Evolutionary conservation across 1,140 invertebrate genomes (phyloP).

Genomic region (Drosophila tristis): DNA sequence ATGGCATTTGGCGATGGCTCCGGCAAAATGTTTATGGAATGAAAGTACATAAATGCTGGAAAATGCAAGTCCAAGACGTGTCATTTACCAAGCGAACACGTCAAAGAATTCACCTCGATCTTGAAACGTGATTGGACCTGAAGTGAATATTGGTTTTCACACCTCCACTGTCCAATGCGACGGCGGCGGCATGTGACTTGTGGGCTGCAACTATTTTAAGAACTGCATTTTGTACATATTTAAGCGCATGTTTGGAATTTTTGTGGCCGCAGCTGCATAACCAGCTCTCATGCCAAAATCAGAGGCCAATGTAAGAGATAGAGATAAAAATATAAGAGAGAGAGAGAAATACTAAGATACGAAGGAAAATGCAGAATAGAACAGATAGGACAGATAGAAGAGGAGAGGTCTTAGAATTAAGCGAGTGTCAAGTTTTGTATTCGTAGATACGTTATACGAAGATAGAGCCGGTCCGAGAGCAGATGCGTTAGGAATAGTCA

Average conservation of each 20-base stretch:
- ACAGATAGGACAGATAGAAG: background rate
- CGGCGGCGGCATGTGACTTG: constrained; percentile 15
- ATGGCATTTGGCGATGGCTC: constrained; percentile 60
- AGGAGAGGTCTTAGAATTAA: background rate
- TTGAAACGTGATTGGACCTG: constrained; percentile 76
- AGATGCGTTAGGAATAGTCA: constrained; percentile 25
- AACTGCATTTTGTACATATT: constrained; percentile 59
- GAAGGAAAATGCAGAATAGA: background rate
- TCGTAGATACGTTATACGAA: background rate
- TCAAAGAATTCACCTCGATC: constrained; percentile 80
- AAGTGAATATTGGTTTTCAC: constrained; percentile 5
- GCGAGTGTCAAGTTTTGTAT: too few species aligned
- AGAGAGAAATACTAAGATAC: too few species aligned
- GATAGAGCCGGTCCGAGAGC: constrained; percentile 4
- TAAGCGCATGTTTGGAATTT: constrained; percentile 56
- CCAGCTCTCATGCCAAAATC: constrained; percentile 15
- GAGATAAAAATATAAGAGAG: background rate
- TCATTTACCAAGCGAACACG: constrained; percentile 44
- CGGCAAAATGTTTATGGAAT: constrained; percentile 26
- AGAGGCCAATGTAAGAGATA: constrained; percentile 3
- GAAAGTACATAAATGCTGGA: constrained; percentile 11
- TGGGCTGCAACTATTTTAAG: constrained; percentile 55
- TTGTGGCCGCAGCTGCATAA: constrained; percentile 44
- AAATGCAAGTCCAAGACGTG: constrained; percentile 55
- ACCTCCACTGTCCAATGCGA: too few species aligned